Base-by-base conservation (phyloP, 2,888 invertebrate genomes). In the Sialis lutaria region DNA sequence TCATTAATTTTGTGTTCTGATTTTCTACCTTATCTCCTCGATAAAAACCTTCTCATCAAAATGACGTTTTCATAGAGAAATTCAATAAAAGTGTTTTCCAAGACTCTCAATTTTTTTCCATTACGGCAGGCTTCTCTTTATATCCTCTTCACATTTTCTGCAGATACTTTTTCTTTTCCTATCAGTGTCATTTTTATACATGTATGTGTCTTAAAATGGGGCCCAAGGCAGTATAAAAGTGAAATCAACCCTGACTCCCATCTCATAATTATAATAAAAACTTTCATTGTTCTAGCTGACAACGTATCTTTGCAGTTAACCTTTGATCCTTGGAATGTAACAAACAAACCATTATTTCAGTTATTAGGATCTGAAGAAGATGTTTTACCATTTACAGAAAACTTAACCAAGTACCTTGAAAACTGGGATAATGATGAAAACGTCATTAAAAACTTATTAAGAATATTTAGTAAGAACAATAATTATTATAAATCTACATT, bases 311-410 rank as follows among this genome's bases (percentile, higher is more conserved):
- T 64, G 8, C 57, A 65, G 30, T 54, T 68, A 4, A 62, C 57
- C 7, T 54, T 68, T 33, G 58, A 67, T 55, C 62, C 65, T 4
- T 54, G 52, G 22, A 59, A 58, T 45, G 53, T 61, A 4, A 51
- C 50, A 6, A 53, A 54, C 33, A 52, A 63, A 37, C 69, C 69
- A 2, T 56, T 59, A 49, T 57, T 69, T 8, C 62, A 58, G 48
- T 64, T 68, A 53, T 51, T 68, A 35, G 68, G 69, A 1, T 64
- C 67, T 7, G 62, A 63, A 43, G 54, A 56, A 44, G 41, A 56
- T 4, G 56, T 62, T 4, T 53, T 58, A 43, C 47, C 53, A 3
- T 61, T 59, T 40, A 54, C 56, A n/a, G 50, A 51, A 13, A 55
- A 53, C 37, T 48, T 67, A 9, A 58, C 60, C 39, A 50, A 55